A percentile compares a stretch with the other conserved stretches of the same genome.
Conservation (phyloP, 1,140 invertebrate species). For the Drosophila dunni region DNA sequence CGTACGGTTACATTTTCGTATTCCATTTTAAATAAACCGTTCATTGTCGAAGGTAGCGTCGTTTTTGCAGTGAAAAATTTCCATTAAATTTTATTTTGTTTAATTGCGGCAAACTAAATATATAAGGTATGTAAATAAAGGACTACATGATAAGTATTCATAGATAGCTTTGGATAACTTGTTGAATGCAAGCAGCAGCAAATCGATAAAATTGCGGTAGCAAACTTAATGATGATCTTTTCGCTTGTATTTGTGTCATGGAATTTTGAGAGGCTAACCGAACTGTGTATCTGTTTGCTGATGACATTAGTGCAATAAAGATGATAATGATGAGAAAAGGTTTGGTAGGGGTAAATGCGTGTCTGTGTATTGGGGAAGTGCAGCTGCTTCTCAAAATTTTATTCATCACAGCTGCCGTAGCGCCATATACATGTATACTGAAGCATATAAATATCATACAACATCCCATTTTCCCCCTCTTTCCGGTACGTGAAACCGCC, state of each 20-base stretch:
- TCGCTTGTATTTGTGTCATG: constrained; percentile 47
- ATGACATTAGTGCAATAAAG: neutral
- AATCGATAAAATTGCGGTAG: constrained; percentile 28
- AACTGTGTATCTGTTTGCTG: constrained; percentile 26
- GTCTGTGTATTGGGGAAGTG: constrained; percentile 27
- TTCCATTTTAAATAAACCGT: constrained; percentile 57
- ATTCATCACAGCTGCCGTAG: constrained; percentile 63
- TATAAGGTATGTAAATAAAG: constrained; percentile 26
- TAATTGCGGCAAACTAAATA: neutral
- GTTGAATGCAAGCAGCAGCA: constrained; percentile 13
- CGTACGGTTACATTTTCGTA: constrained; percentile 18
- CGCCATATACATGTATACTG: constrained; percentile 1
- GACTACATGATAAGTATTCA: neutral
- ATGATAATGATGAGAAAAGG: constrained; percentile 43
- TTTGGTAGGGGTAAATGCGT: constrained; percentile 13
- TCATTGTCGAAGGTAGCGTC: constrained; percentile 47
- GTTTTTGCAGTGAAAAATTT: constrained; percentile 23
- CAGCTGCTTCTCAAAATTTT: constrained; percentile 60
- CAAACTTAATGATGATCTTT: constrained; percentile 32
- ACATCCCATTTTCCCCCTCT: constrained; percentile 36
- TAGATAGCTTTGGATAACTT: constrained; percentile 19
- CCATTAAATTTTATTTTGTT: neutral
- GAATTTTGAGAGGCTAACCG: constrained; percentile 51
- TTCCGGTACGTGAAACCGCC: neutral
- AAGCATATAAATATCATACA: constrained; percentile 67